Conservation (phyloP, 1,140 invertebrate species). For the Eurosta solidaginis region DNA sequence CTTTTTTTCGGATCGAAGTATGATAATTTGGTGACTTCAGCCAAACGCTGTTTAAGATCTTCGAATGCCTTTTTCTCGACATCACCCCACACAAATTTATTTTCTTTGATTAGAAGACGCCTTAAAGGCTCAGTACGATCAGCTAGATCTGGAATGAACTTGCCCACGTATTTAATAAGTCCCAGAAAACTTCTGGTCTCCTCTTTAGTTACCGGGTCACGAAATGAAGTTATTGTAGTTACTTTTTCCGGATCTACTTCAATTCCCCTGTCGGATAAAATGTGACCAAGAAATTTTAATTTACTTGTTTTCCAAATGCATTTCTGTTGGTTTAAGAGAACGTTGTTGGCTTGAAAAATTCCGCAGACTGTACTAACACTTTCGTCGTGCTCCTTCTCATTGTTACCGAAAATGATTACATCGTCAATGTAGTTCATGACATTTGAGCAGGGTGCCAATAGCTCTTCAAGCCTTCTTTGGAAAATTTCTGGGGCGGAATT, state of each 20-base stretch:
- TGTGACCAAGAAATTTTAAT: constrained; percentile 58
- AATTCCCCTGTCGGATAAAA: constrained; percentile 54
- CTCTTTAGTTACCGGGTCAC: constrained; percentile 44
- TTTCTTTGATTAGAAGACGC: constrained; percentile 44
- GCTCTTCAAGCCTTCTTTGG: background rate
- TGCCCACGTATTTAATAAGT: constrained; percentile 57
- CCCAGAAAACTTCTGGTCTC: constrained; percentile 55
- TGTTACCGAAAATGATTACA: constrained; percentile 38
- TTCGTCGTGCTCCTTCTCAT: constrained; percentile 39
- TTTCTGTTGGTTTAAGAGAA: constrained; percentile 36
- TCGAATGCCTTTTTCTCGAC: constrained; percentile 40
- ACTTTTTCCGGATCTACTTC: constrained; percentile 47
- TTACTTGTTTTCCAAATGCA: constrained; percentile 45
- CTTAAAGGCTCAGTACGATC: constrained; percentile 41
- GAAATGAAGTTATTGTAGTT: constrained; percentile 48
- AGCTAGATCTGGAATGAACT: constrained; percentile 51
- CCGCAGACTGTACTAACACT: constrained; percentile 34
- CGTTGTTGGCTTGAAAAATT: constrained; percentile 37
- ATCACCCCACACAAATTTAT: constrained; percentile 39
- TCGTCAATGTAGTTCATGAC: constrained; percentile 28
- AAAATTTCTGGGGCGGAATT: constrained; percentile 30
- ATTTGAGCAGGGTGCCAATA: background rate
- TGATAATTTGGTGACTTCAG: constrained; percentile 32
- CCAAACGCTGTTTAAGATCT: constrained; percentile 38
- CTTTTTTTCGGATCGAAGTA: constrained; percentile 19